Percentiles rank a stretch among this genome's conserved stretches.
phyloP scores from a whole-genome alignment of 2,797 vertebrate genomes.

The Enteromius argenteus region DNA sequence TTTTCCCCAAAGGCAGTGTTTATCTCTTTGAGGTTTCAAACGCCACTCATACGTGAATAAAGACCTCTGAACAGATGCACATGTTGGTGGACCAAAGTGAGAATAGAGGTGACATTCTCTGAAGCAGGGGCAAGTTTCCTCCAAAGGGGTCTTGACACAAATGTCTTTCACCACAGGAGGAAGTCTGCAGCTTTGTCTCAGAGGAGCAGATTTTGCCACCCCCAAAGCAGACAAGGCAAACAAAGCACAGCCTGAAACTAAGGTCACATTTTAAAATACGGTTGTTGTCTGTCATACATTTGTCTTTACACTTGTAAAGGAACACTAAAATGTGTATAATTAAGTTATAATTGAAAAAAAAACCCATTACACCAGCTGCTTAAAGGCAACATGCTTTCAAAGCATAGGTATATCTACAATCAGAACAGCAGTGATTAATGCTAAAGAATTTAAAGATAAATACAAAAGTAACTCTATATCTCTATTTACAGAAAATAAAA shows the following conservation, averaged over 20 bases:
- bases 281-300: not conserved
- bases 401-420: not conserved
- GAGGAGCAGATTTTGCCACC: not conserved
- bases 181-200: not conserved
- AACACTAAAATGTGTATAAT: not conserved
- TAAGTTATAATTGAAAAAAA: not conserved
- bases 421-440: not conserved
- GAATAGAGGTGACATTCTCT: not conserved
- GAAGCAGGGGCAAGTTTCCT: not conserved
- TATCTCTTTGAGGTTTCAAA: not conserved
- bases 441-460: not conserved
- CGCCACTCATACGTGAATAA: not conserved
- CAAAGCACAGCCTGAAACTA: not conserved
- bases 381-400: not conserved
- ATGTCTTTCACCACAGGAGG: not conserved
- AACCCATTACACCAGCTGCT: no score
- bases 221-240: not conserved
- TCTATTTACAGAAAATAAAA: not conserved
- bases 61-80: not conserved
- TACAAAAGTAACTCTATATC: no score
- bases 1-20: not conserved
- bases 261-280: not conserved
- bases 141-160: not conserved
- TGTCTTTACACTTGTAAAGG: not conserved
- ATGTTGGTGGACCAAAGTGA: not conserved